Percentiles rank a stretch among this genome's conserved stretches.
Conservation (phyloP, 2,888 invertebrate genomes). For the Dynastes tityus region DNA sequence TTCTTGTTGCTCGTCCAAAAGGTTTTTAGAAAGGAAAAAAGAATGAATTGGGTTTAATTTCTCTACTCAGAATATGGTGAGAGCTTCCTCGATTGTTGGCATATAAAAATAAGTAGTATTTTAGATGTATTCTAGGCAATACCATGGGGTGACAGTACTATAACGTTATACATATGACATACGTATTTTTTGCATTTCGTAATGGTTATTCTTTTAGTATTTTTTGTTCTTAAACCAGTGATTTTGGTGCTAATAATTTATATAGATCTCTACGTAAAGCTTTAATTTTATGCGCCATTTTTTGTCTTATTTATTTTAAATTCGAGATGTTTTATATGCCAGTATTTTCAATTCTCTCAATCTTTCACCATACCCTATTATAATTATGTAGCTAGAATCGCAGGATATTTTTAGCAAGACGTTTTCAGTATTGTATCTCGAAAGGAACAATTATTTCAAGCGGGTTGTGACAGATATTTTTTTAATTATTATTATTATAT, state of each 20-base stretch:
- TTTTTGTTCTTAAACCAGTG: conserved; percentile 1
- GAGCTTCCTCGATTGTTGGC: conserved; percentile 27
- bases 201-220: not conserved
- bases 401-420: conserved; percentile 48
- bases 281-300: conserved; percentile 24
- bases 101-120: conserved; percentile 19
- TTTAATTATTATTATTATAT: conserved; percentile 52
- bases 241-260: conserved; percentile 25
- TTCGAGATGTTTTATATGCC: conserved; percentile 19
- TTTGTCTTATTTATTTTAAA: conserved; percentile 7
- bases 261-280: conserved; percentile 22
- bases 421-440: conserved; percentile 65
- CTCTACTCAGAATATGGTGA: not conserved
- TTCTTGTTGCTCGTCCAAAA: conserved; percentile 2
- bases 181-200: not conserved
- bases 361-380: conserved; percentile 7
- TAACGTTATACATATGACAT: not conserved
- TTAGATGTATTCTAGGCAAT: not conserved
- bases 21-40: not conserved
- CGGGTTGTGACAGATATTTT: conserved; percentile 66
- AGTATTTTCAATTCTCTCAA: conserved; percentile 15
- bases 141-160: no score
- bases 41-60: not conserved
- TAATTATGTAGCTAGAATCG: not conserved
- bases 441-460: conserved; percentile 58